Base-by-base conservation (phyloP, 2,888 invertebrate genomes). In the Alitta virens region DNA sequence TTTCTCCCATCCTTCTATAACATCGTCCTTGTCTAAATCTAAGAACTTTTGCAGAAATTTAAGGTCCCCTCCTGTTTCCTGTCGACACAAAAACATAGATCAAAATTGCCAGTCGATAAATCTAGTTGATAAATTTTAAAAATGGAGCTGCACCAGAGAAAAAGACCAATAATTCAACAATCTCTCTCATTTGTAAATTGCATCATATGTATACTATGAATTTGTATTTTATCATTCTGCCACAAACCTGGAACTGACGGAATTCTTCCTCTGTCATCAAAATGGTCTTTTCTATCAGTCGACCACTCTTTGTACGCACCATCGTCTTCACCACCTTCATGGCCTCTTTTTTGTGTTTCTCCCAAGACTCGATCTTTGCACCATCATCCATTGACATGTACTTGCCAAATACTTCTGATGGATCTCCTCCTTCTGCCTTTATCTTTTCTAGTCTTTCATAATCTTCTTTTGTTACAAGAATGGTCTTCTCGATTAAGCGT, bases 1-100 rank as follows among this genome's bases (percentile, higher is more conserved):
- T 62, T 79, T 80, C 66, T 81, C 78, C 79, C 79, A 81, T 40
- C 73, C 74, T 60, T 81, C 80, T 49, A 81, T 78, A 23, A 70
- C 73, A 64, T 79, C 81, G 16, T 78, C 80, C 54, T 75, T 73
- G 25, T 74, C 74, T 43, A 81, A 67, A 26, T 75, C 70, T 52
- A 81, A 72, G 66, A 75, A 81, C 66, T 75, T 77, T 69, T 78
- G 78, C 43, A 81, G 68, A 64, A 76, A 75, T 12, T 76, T 72
- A 0, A 76, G 72, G 63, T 81, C 75, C 3, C 46, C 46, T 26
- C 65, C 65, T 14, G 51, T 18, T 21, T 67, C 67, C 56, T 62
- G 50, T 33, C 60, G 60, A 60, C 46, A 71, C 51, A n/a, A n/a
- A n/a, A n/a, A n/a, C n/a, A n/a, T n/a, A n/a, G n/a, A n/a, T n/a